Percentiles rank a stretch among this genome's conserved stretches.
Conservation (phyloP, 1,140 invertebrate species). For the Megathymus violae region DNA sequence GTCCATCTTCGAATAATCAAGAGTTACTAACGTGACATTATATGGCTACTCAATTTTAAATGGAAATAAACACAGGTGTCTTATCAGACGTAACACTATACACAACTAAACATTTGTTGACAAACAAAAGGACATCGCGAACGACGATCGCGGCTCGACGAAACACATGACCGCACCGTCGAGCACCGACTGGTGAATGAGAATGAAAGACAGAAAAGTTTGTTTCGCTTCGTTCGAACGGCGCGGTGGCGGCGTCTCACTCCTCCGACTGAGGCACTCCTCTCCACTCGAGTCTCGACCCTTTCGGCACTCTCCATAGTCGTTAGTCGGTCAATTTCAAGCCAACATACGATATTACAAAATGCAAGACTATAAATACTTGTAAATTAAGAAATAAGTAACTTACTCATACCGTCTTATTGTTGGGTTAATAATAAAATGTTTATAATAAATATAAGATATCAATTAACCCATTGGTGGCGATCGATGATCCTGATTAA, state of each 20-base stretch:
- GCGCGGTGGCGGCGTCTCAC: conserved; percentile 10
- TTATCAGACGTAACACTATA: conserved; percentile 50
- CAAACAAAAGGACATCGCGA: conserved; percentile 72
- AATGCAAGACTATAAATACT: too few relatives aligned
- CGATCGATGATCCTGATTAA: too few relatives aligned
- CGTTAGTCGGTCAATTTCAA: too few relatives aligned
- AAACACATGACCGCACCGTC: conserved; percentile 46
- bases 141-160: conserved; percentile 32
- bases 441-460: too few relatives aligned
- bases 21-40: conserved; percentile 48
- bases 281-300: neutral
- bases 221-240: too few relatives aligned
- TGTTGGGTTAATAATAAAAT: too few relatives aligned
- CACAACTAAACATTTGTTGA: conserved; percentile 69
- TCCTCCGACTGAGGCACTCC: conserved; percentile 20
- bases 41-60: conserved; percentile 40
- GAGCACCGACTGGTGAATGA: conserved; percentile 63
- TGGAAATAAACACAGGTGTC: conserved; percentile 48
- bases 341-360: too few relatives aligned
- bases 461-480: too few relatives aligned
- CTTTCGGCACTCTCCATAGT: neutral
- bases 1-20: conserved; percentile 73
- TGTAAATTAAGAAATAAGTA: too few relatives aligned
- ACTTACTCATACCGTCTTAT: too few relatives aligned
- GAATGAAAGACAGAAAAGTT: conserved; percentile 36